These are phyloP conservation scores for Brachionus calyciflorus DNA, from an alignment of 1,140 invertebrate genomes.

Conservation along the genomic window DNA sequence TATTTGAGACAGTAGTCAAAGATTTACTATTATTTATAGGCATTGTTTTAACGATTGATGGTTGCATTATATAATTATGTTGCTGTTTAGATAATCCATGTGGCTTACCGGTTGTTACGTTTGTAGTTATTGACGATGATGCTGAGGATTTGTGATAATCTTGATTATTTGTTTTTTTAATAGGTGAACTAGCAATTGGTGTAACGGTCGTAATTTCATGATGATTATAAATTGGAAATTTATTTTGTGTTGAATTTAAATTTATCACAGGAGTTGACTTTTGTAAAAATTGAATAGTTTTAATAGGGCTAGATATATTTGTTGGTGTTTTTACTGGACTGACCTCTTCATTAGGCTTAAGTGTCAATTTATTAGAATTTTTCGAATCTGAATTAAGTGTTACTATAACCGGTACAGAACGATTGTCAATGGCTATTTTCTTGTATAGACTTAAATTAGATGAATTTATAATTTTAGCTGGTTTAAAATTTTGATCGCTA, in stretches of 20 bases:
- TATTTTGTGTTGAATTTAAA: background rate
- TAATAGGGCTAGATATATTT: background rate
- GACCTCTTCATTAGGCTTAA: background rate
- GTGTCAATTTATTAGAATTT: too few species aligned
- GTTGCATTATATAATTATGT: slow-evolving; percentile 22
- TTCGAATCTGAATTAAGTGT: slow-evolving; percentile 15
- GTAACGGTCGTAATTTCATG: background rate
- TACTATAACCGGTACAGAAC: background rate
- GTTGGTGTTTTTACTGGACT: background rate
- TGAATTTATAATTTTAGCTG: slow-evolving; percentile 21
- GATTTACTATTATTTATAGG: background rate
- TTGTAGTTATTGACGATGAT: background rate
- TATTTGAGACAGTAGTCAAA: background rate
- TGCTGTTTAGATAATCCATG: background rate
- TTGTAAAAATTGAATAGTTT: slow-evolving; percentile 18
- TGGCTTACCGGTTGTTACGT: too few species aligned
- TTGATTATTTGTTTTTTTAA: background rate
- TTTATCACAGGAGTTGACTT: slow-evolving; percentile 18
- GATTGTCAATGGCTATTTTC: slow-evolving; percentile 36
- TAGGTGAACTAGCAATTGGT: background rate
- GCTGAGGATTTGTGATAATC: background rate
- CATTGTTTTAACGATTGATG: slow-evolving; percentile 12
- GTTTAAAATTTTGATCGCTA: slow-evolving; percentile 4
- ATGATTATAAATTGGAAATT: background rate
- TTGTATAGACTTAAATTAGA: slow-evolving; percentile 23